Base-by-base conservation (phyloP, 1,140 invertebrate genomes). In the Cotesia typhae region DNA sequence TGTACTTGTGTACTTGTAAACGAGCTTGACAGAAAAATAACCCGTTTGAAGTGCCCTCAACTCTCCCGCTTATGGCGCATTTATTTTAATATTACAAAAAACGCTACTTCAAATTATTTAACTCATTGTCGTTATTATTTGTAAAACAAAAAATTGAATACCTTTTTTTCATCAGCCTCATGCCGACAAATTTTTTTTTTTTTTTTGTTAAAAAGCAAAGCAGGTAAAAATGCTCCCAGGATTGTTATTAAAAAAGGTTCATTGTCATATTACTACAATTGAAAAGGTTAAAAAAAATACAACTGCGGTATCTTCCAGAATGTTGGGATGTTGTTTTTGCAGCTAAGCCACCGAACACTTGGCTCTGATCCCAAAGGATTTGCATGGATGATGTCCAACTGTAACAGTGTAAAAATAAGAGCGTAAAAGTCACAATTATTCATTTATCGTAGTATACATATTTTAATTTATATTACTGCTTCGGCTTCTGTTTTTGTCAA, bases 1-100 rank as follows among this genome's bases (percentile, higher is more conserved):
- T 67, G 60, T 14, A 68, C 66, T 69, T 59, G 72, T 59, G 67
- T 69, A 57, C 61, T 70, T 65, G 36, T 65, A 60, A 72, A 72
- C 70, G 70, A 67, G 68, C 53, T 61, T 59, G 63, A 66, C 68
- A 70, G 61, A 70, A 67, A 70, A 64, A 66, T 36, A 64, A 71
- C 41, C 59, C 20, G 28, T 61, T 57, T n/a, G 3, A 51, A 71
- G 60, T 61, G 28, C 61, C 38, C 61, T 41, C 35, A 14, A 55
- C 51, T 57, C 28, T 47, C 41, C 41, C 28, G n/a, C 55, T 47
- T 47, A 47, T 47, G 41, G 6, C 6, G 41, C 41, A 47, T 47
- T 47, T 7, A 47, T 47, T 47, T 47, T 47, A 47, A 47, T 47
- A 47, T 47, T 47, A 47, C 41, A 47, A 47, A 47, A 47, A 47